A percentile compares a stretch with the other conserved stretches of the same genome.
Conservation (phyloP, 2,797 vertebrate genomes). For the Podarcis siculus region DNA sequence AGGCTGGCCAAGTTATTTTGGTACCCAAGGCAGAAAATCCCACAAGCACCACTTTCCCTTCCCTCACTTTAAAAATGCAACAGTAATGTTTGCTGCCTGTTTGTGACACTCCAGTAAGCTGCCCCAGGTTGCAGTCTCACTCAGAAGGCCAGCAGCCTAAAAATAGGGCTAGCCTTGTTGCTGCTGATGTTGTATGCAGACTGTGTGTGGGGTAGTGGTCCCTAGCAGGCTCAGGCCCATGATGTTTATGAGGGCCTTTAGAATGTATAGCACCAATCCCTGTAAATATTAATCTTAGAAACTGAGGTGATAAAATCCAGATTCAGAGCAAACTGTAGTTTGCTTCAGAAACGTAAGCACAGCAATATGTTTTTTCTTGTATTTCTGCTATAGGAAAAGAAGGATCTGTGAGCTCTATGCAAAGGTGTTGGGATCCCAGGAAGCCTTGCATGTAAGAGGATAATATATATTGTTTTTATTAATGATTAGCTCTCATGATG, state of each 20-base stretch:
- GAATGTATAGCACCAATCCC: background rate
- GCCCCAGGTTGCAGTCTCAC: background rate
- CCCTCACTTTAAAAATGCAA: too few relatives aligned
- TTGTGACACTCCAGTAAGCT: background rate
- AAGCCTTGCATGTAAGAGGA: constrained; percentile 90
- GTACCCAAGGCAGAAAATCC: too few relatives aligned
- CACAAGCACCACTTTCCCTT: too few relatives aligned
- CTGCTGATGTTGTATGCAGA: background rate
- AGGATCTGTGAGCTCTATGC: constrained; percentile 95
- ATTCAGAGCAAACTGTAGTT: background rate
- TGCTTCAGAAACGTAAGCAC: background rate
- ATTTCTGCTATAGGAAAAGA: constrained; percentile 79
- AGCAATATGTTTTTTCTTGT: constrained; percentile 12
- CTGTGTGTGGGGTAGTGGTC: background rate
- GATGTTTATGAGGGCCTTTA: background rate
- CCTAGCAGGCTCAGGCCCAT: background rate
- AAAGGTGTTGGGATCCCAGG: constrained; percentile 87
- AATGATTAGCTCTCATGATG: background rate
- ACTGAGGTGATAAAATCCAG: background rate
- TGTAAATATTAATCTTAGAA: background rate
- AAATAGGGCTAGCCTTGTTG: background rate
- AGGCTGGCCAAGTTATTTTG: too few relatives aligned
- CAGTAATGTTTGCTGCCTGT: background rate
- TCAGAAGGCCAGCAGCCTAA: background rate
- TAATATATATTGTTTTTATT: rapidly evolving